These are phyloP conservation scores for Ammodramus savannarum DNA, from an alignment of 2,113 vertebrate genomes.

Conservation along the genomic window DNA sequence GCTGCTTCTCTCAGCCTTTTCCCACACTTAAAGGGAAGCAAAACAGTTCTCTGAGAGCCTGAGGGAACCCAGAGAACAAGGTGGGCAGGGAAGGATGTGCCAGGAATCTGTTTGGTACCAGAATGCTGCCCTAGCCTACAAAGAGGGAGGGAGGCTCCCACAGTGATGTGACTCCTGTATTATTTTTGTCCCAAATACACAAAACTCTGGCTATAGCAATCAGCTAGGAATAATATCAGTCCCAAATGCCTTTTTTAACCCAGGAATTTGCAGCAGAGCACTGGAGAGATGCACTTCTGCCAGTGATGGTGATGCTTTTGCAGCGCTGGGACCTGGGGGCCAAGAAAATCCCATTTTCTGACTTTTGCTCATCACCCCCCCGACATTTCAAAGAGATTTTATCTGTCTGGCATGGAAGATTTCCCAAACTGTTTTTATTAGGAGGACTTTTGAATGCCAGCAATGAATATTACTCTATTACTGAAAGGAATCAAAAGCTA, in stretches of 20 bases:
- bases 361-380: not conserved
- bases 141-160: not conserved
- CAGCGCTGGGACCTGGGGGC: accelerated
- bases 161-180: accelerated
- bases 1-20: not conserved
- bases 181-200: not conserved
- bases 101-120: not conserved
- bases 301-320: accelerated
- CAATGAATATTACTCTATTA: conserved; percentile 44
- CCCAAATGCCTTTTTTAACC: not conserved
- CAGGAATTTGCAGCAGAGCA: not conserved
- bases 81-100: accelerated
- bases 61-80: not conserved
- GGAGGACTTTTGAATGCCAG: conserved; percentile 26
- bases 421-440: conserved; percentile 36
- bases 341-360: not conserved
- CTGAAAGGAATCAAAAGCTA: conserved; percentile 64
- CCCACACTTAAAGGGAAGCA: not conserved
- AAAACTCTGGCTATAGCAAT: no score
- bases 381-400: conserved; percentile 6
- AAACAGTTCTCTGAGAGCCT: not conserved
- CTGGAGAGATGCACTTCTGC: not conserved
- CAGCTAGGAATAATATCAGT: not conserved
- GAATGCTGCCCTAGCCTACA: not conserved
- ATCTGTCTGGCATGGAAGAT: not conserved